phyloP scores from a whole-genome alignment of 1,140 invertebrate genomes.

The Plutomurus gul region DNA sequence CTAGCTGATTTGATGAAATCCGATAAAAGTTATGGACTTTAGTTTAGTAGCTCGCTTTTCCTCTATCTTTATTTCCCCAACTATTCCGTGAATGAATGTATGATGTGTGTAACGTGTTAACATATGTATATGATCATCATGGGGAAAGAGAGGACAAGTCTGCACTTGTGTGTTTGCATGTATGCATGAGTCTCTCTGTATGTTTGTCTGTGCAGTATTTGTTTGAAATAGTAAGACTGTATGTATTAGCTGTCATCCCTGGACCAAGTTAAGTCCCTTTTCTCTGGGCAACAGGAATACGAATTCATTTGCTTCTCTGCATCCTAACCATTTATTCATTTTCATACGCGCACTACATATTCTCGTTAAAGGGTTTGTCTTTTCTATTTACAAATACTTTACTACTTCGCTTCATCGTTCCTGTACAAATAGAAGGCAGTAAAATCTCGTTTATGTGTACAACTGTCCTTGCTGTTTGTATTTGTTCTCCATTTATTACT shows the following conservation, averaged over 20 bases:
- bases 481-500: no score
- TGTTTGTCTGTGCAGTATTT: background rate
- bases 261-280: constrained; percentile 10
- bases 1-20: constrained; percentile 52
- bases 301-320: constrained; percentile 7
- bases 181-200: background rate
- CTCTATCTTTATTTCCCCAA: constrained; percentile 2
- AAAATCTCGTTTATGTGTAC: no score
- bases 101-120: constrained; percentile 2
- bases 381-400: constrained; percentile 12
- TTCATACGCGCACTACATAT: background rate
- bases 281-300: background rate
- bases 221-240: background rate
- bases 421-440: constrained; percentile 3
- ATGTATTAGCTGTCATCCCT: background rate
- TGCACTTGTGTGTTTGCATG: background rate
- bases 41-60: constrained; percentile 31
- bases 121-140: background rate
- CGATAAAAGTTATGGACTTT: constrained; percentile 53
- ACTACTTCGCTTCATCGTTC: background rate
- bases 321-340: constrained; percentile 16
- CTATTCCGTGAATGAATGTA: background rate
- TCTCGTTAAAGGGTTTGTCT: background rate
- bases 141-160: background rate
- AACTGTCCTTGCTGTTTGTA: no score